These are phyloP conservation scores for Oligia fasciuncula DNA, from an alignment of 2,888 invertebrate genomes.

Conservation along the genomic window DNA sequence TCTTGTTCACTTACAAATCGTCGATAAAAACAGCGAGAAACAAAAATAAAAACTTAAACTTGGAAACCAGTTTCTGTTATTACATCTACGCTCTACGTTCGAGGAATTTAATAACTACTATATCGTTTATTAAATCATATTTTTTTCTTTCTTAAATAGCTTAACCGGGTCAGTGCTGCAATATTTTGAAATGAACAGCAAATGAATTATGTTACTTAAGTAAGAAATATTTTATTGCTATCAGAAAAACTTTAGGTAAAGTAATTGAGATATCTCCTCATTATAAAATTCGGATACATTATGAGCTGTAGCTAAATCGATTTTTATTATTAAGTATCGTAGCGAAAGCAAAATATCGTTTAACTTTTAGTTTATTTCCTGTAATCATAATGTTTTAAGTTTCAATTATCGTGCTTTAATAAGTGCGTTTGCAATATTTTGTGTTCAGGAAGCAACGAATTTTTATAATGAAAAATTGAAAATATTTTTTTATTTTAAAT, in stretches of 20 bases:
- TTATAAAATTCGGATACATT: slow-evolving; percentile 40
- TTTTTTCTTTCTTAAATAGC: slow-evolving; percentile 28
- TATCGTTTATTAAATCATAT: slow-evolving; percentile 48
- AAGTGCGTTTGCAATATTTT: not conserved
- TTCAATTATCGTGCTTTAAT: slow-evolving; percentile 2
- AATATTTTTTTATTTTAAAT: not conserved
- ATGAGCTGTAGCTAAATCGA: slow-evolving; percentile 29
- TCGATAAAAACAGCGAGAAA: slow-evolving; percentile 19
- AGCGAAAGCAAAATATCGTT: not conserved
- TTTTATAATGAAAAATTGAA: not conserved
- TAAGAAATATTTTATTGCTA: slow-evolving; percentile 24
- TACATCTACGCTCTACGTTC: slow-evolving; percentile 29
- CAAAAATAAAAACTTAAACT: slow-evolving; percentile 22
- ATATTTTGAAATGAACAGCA: slow-evolving; percentile 38
- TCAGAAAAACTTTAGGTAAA: slow-evolving; percentile 2
- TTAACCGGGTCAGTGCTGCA: slow-evolving; percentile 38
- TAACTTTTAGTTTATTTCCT: slow-evolving; percentile 1
- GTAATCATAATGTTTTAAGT: not conserved
- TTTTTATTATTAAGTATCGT: slow-evolving; percentile 19
- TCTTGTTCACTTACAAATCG: slow-evolving; percentile 38
- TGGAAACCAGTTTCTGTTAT: slow-evolving; percentile 42
- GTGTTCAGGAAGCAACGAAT: not conserved
- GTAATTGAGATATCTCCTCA: slow-evolving; percentile 33
- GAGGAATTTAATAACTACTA: slow-evolving; percentile 38
- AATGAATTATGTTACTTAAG: slow-evolving; percentile 43